phyloP scores from a whole-genome alignment of 2,113 vertebrate genomes.

The Lophius piscatorius region DNA sequence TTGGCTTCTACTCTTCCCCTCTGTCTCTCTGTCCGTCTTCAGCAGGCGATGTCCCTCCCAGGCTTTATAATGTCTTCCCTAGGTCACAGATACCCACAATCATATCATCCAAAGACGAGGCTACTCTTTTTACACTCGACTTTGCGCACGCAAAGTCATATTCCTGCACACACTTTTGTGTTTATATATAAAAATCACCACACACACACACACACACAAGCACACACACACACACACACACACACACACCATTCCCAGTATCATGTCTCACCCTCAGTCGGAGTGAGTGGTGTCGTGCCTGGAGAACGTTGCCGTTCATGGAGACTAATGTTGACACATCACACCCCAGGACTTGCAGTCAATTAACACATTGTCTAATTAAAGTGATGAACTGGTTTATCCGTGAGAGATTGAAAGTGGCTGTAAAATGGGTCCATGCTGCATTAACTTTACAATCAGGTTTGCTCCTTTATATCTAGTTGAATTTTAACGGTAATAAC shows the following conservation, averaged over 20 bases:
- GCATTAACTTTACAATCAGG: conserved; percentile 74
- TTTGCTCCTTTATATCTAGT: conserved; percentile 65
- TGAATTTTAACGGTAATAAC: conserved; percentile 71
- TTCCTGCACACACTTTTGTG: too few species aligned
- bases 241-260: conserved; percentile 31
- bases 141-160: too few species aligned
- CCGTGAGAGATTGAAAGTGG: conserved; percentile 61
- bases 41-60: conserved; percentile 13
- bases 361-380: conserved; percentile 83
- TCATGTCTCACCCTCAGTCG: conserved; percentile 25
- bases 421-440: conserved; percentile 65
- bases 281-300: conserved; percentile 37
- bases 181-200: too few species aligned
- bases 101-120: neutral
- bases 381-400: conserved; percentile 78
- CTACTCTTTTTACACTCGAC: neutral
- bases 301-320: conserved; percentile 58
- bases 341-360: conserved; percentile 71
- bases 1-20: neutral
- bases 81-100: conserved; percentile 15
- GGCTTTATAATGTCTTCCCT: conserved; percentile 17
- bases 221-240: too few species aligned
- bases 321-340: conserved; percentile 76
- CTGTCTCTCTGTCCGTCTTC: conserved; percentile 7
- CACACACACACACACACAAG: too few species aligned